Percentiles rank a stretch among this genome's conserved stretches.
Conservation (phyloP, 1,140 invertebrate genomes). For the Sitophilus oryzae region DNA sequence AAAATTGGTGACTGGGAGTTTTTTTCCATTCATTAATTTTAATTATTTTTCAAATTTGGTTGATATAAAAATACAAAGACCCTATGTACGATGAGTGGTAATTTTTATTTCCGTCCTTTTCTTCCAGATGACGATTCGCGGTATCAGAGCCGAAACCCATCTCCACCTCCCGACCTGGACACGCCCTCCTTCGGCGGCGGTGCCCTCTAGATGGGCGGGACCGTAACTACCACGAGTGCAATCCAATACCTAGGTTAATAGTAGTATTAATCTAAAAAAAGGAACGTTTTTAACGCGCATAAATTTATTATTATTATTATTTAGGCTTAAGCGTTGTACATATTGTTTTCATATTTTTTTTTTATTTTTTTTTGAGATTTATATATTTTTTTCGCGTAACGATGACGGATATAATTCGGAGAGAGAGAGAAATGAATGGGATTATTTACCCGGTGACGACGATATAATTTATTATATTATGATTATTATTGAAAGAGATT, state of each 20-base stretch:
- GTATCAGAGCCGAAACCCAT: conserved; percentile 43
- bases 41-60: too few relatives aligned
- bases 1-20: too few relatives aligned
- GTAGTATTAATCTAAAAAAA: too few relatives aligned
- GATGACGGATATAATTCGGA: too few relatives aligned
- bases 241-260: conserved; percentile 18
- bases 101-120: too few relatives aligned
- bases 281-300: conserved; percentile 4
- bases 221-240: conserved; percentile 12
- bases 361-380: conserved; percentile 25
- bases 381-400: conserved; percentile 19
- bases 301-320: conserved; percentile 16
- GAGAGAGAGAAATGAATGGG: too few relatives aligned
- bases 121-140: conserved; percentile 42
- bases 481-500: conserved; percentile 12
- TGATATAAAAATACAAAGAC: too few relatives aligned
- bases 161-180: conserved; percentile 40
- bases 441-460: too few relatives aligned
- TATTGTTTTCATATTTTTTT: too few relatives aligned
- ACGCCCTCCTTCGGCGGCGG: conserved; percentile 4
- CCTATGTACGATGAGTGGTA: too few relatives aligned
- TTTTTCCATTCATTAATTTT: conserved; percentile 8
- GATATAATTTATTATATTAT: conserved; percentile 17
- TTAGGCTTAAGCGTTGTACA: conserved; percentile 26
- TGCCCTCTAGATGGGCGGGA: neutral